These are phyloP conservation scores for Entomobrya proxima DNA, from an alignment of 2,888 invertebrate genomes.

Conservation along the genomic window DNA sequence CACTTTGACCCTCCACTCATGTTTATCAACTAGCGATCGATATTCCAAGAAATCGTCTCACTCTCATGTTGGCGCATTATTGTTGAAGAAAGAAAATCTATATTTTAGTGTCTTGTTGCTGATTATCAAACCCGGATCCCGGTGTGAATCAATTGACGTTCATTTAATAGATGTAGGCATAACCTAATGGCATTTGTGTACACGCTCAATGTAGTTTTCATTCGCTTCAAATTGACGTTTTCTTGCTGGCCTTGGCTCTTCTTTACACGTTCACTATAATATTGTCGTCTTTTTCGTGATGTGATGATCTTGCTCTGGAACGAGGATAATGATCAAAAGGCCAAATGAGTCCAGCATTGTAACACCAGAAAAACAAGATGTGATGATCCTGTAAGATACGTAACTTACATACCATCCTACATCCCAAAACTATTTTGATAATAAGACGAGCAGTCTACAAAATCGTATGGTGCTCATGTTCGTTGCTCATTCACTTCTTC, in stretches of 20 bases:
- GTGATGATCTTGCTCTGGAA: constrained; percentile 38
- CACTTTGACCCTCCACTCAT: constrained; percentile 7
- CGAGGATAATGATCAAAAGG: constrained; percentile 66
- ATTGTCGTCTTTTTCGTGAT: neutral
- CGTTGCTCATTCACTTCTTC: neutral
- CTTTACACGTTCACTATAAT: neutral
- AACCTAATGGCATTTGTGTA: constrained; percentile 48
- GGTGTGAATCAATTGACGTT: constrained; percentile 60
- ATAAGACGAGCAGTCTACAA: constrained; percentile 24
- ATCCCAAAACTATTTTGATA: neutral
- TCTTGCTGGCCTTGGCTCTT: constrained; percentile 39
- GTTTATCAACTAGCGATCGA: neutral
- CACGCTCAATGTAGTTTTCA: neutral
- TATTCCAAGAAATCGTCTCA: neutral
- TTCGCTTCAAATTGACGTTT: neutral
- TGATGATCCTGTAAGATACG: constrained; percentile 57
- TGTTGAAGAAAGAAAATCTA: constrained; percentile 15
- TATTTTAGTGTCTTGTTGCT: constrained; percentile 34
- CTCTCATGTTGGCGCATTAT: neutral
- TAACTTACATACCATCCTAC: neutral
- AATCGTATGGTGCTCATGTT: neutral
- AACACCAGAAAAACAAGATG: neutral
- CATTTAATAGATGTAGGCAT: constrained; percentile 56
- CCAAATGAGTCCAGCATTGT: constrained; percentile 53
- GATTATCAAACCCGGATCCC: constrained; percentile 57